A percentile compares a stretch with the other conserved stretches of the same genome.
These are phyloP conservation scores for Colostygia pectinataria DNA, from an alignment of 2,888 invertebrate species.

Conservation along the genomic window DNA sequence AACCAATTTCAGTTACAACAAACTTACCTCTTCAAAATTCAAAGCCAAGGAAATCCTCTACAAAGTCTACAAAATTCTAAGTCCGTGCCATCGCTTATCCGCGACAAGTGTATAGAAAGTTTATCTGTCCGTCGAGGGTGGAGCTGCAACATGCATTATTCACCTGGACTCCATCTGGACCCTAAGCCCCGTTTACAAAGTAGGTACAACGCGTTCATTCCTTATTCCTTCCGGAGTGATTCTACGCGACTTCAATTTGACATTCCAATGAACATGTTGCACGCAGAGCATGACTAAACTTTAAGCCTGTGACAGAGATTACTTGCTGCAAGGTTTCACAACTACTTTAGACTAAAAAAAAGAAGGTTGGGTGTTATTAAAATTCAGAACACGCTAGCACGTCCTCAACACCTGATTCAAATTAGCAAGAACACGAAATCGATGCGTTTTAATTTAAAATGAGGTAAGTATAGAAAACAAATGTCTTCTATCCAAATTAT, in stretches of 20 bases:
- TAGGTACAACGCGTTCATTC: slow-evolving; percentile 20
- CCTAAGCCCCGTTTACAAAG: slow-evolving; percentile 37
- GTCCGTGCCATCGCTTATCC: slow-evolving; percentile 27
- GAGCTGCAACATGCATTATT: slow-evolving; percentile 43
- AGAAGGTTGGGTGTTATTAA: too few relatives aligned
- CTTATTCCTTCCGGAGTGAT: slow-evolving; percentile 16
- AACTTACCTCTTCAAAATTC: slow-evolving; percentile 11
- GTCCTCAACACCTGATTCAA: too few relatives aligned
- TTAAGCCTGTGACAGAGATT: too few relatives aligned
- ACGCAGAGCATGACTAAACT: too few relatives aligned
- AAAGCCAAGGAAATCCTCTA: slow-evolving; percentile 17
- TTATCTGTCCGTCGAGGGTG: slow-evolving; percentile 27
- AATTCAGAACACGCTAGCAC: too few relatives aligned
- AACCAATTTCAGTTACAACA: not conserved
- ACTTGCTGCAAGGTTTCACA: too few relatives aligned
- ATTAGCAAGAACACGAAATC: too few relatives aligned
- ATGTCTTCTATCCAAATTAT: too few relatives aligned
- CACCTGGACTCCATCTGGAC: slow-evolving; percentile 35
- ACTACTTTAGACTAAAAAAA: too few relatives aligned
- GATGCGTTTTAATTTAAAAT: too few relatives aligned
- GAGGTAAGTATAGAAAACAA: too few relatives aligned
- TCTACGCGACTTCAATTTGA: slow-evolving; percentile 12
- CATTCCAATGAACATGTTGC: slow-evolving; percentile 11
- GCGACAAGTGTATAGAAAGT: slow-evolving; percentile 29
- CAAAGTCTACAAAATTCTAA: slow-evolving; percentile 13